Base-by-base conservation (phyloP, 2,797 vertebrate species). In the Hyperoplus lanceolatus region DNA sequence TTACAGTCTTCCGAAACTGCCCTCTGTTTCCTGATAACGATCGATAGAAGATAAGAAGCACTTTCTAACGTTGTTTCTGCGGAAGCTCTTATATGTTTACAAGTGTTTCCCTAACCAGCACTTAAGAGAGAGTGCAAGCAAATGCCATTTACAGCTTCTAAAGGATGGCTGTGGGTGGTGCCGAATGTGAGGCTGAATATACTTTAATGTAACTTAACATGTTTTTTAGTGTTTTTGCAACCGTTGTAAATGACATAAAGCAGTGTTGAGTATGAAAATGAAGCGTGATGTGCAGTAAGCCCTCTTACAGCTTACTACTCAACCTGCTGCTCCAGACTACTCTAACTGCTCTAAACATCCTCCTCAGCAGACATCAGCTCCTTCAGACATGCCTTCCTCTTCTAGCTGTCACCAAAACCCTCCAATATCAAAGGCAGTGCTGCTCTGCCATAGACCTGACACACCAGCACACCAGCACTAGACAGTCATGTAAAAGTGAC, bases 321-420 rank as follows among this genome's bases (percentile, higher is more conserved):
- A 13, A 66, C 42, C 49, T 57, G 57, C 54, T 51, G 46, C 8
- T 9, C 0, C 3, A 68, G 59, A 48, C 64, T 15, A 2, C 39
- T 3, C 8, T 41, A 53, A 16, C 45, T 49, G 71, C 64, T 65
- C 38, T 50, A 64, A 50, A 41, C 45, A 16, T 55, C 16, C n/a
- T 53, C 21, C 36, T 41, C n/a, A 14, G 49, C 62, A 29, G 29
- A 29, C 43, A 58, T 53, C 46, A 42, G 36, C 62, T 51, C 11
- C 54, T 42, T 51, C 38, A 18, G 62, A 57, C 38, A 55, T 14
- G 54, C 13, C 9, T 63, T 63, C n/a, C 50, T 60, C 67, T 49
- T 41, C 5, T 42, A 9, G 2, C 18, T 38, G n/a, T 21, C 64
- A 56, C 41, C 41, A 60, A 53, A 74, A 29, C 45, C 53, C 45